These are phyloP conservation scores for Nephrotoma flavescens DNA, from an alignment of 2,888 invertebrate genomes.

Conservation along the genomic window DNA sequence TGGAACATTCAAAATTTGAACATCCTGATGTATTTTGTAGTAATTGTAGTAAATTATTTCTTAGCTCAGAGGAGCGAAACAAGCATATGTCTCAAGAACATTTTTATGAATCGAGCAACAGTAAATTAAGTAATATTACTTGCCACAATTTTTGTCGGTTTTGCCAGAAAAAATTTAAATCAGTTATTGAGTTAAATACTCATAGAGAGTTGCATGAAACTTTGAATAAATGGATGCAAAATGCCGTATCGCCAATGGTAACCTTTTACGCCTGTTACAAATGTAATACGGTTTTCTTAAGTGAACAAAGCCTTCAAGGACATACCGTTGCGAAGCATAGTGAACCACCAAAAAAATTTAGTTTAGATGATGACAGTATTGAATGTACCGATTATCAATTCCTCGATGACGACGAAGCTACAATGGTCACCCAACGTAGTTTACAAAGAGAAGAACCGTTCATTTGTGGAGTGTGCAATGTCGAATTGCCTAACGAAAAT, in stretches of 20 bases:
- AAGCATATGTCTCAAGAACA: background rate
- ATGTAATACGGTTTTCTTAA: constrained; percentile 8
- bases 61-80: background rate
- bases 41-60: constrained; percentile 1
- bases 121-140: background rate
- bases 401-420: constrained; percentile 7
- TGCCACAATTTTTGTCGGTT: background rate
- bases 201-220: constrained; percentile 10
- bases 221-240: constrained; percentile 5
- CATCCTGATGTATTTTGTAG: background rate
- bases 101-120: background rate
- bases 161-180: constrained; percentile 9
- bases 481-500: constrained; percentile 1
- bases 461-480: constrained; percentile 8
- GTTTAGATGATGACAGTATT: background rate
- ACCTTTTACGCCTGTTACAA: constrained; percentile 8
- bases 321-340: background rate
- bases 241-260: background rate
- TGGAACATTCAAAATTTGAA: background rate
- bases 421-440: background rate
- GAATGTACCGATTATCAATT: constrained; percentile 13
- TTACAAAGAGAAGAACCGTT: background rate
- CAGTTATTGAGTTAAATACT: constrained; percentile 6
- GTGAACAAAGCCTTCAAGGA: background rate
- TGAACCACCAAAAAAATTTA: background rate